phyloP scores from a whole-genome alignment of 2,113 vertebrate species.

The Sprattus sprattus region DNA sequence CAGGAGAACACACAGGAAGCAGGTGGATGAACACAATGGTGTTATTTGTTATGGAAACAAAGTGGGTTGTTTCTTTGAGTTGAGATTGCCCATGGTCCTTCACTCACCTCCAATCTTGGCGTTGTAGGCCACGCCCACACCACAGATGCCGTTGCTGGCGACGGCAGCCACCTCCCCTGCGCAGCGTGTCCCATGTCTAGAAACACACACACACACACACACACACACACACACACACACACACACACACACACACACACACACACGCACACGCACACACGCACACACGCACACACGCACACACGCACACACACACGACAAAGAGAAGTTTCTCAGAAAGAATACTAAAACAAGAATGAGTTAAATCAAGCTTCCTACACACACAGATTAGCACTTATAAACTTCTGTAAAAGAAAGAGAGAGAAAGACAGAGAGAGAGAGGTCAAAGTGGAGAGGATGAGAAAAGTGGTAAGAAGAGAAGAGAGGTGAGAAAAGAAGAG shows the following conservation, averaged over 20 bases:
- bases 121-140: slow-evolving; percentile 90
- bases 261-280: not conserved
- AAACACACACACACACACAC: not conserved
- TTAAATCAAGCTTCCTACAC: not conserved
- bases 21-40: not conserved
- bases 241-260: slow-evolving; percentile 8
- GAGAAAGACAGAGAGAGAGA: not conserved
- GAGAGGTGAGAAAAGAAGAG: not conserved
- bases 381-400: not conserved
- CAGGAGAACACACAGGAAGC: not conserved
- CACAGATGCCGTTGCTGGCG: slow-evolving; percentile 91
- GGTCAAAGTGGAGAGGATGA: not conserved
- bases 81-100: not conserved
- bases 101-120: slow-evolving; percentile 89
- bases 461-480: not conserved
- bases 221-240: slow-evolving; percentile 19
- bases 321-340: not conserved
- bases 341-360: slow-evolving; percentile 12
- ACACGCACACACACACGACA: not conserved
- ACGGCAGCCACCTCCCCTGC: slow-evolving; percentile 91
- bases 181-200: slow-evolving; percentile 74
- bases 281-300: not conserved
- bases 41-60: not conserved
- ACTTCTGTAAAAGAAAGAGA: not conserved
- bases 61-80: not conserved